Base-by-base conservation (phyloP, 2,113 vertebrate species). In the Bungarus multicinctus region DNA sequence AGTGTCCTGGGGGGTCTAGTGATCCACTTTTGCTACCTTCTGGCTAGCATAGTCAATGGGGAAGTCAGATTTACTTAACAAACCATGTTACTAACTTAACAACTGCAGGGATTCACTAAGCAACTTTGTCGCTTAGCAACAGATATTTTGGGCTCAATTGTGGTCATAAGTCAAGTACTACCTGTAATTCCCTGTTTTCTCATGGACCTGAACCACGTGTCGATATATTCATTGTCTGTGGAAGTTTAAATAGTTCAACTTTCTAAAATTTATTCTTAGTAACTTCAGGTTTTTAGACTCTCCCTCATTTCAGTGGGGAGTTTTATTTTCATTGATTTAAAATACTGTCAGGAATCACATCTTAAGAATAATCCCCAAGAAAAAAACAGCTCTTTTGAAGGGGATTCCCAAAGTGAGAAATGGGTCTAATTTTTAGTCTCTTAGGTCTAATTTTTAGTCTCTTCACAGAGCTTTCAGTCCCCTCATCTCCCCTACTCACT, bases 401-500 rank as follows among this genome's bases (percentile, higher is more conserved):
- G 20, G 47, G 22, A 69, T 12, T 39, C 14, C 57, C 8, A 16
- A 64, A 22, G 8, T 53, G 12, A 86, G 43, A 93, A 43, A 39
- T 22, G 10, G 27, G 25, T 18, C 5, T 1, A 30, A 60, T 22
- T 16, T n/a, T n/a, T n/a, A n/a, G n/a, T n/a, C n/a, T n/a, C n/a
- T n/a, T n/a, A n/a, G n/a, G n/a, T n/a, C n/a, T n/a, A n/a, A n/a
- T n/a, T n/a, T n/a, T n/a, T n/a, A n/a, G n/a, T n/a, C n/a, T n/a
- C n/a, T n/a, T 34, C 69, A 39, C 69, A 39, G 2, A 74, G 16
- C 5, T 45, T 43, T 6, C 34, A 4, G 23, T 23, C 54, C 22
- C 34, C 1, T 16, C 8, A 86, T 18, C 50, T 39, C 18, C 2
- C n/a, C 0, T 10, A 54, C 74, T 94, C 97, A 99, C 99, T 94